Conservation (phyloP, 2,888 invertebrate species). For the Hypena proboscidalis region DNA sequence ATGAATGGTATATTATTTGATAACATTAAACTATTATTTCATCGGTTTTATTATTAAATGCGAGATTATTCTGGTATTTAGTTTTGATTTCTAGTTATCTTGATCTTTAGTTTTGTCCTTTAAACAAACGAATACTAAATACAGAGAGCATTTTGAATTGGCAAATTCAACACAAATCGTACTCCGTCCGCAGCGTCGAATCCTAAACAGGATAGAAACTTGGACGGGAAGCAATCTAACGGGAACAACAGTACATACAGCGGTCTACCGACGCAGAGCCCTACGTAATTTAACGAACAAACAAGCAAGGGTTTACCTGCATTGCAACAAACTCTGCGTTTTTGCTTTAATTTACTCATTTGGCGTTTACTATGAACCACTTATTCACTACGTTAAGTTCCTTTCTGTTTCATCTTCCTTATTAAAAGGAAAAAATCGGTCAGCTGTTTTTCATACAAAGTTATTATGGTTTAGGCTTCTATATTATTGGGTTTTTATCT, state of each 20-base stretch:
- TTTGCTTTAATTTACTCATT: conserved; percentile 61
- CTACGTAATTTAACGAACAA: conserved; percentile 74
- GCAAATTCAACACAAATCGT: conserved; percentile 47
- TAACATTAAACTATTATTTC: no score
- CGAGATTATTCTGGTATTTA: no score
- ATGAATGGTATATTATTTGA: conserved; percentile 38
- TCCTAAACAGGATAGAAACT: conserved; percentile 69
- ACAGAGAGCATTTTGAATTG: conserved; percentile 15
- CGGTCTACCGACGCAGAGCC: conserved; percentile 56
- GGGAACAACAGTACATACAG: conserved; percentile 58
- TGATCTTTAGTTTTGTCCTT: no score
- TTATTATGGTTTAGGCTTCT: no score
- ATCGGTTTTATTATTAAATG: no score
- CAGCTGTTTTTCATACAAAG: no score
- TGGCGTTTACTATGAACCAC: conserved; percentile 48
- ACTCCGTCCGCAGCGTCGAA: conserved; percentile 54
- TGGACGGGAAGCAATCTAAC: conserved; percentile 63
- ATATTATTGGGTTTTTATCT: no score
- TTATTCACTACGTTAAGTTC: conserved; percentile 16
- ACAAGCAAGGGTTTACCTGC: conserved; percentile 59
- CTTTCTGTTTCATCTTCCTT: conserved; percentile 18
- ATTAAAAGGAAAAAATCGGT: no score
- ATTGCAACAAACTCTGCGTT: conserved; percentile 64
- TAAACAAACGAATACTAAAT: neutral
- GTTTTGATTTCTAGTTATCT: no score